Evolutionary conservation across 2,113 vertebrate species (phyloP), one percentile per base, ranked within the genome.

Genomic region (Gobio gobio): DNA sequence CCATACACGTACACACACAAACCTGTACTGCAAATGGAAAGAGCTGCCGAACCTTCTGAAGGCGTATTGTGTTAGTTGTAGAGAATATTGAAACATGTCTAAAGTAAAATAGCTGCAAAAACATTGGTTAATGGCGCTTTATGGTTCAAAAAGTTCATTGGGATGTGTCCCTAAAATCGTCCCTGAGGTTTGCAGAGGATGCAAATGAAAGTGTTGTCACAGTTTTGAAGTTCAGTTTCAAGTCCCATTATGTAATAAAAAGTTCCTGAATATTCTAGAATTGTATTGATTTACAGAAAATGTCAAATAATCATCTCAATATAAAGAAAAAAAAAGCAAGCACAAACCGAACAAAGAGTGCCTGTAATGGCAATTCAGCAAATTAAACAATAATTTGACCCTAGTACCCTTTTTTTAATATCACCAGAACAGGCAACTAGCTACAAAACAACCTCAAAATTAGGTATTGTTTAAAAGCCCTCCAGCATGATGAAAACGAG

Each of bases 151-250:
- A 85, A 56, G 20, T 56, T 36, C 2, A 76, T 18, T 10, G 79
- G 70, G 24, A 61, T 5, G 73, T 5, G 33, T 58, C 79, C 80
- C 54, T 14, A 86, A 86, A 66, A 36, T 59, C 78, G 80, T 88
- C 87, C 87, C 87, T 88, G 87, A 88, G 87, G 84, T 83, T 88
- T 86, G 80, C 68, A 86, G 75, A 83, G 75, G 40, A 86, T 68
- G 75, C 47, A 63, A 79, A 85, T 88, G 80, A 77, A 83, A 80
- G 75, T 40, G 24, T 83, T 47, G 79, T 88, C 87, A 88, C 87
- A 88, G 87, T 88, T 86, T 86, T 85, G 75, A 76, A 85, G 83
- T 56, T 85, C 33, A 61, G 81, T 83, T 88, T 88, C 80, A 86
- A 85, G 84, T 76, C 84, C 56, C 66, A 76, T 83, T 72, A 26